Evolutionary conservation across 1,140 invertebrate species (phyloP).

Genomic region (Leptinotarsa undecemlineata): DNA sequence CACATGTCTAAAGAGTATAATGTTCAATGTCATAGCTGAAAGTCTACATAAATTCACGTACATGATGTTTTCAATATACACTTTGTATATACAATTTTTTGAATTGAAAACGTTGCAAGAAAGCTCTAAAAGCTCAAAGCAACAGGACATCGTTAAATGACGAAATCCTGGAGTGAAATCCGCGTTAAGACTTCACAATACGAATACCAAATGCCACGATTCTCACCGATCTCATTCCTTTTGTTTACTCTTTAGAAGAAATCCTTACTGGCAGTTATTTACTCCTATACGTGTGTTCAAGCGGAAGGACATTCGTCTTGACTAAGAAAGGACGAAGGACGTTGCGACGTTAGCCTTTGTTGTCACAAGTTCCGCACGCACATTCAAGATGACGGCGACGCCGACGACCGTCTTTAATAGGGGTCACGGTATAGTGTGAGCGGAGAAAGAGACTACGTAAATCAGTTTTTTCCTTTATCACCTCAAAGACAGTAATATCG

Average conservation of each 20-base stretch:
- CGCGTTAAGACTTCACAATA: background rate
- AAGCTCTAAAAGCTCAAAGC: background rate
- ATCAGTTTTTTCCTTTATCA: too few relatives aligned
- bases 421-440: background rate
- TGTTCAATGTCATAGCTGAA: too few relatives aligned
- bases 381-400: background rate
- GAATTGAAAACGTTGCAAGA: too few relatives aligned
- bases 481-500: too few relatives aligned
- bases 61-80: too few relatives aligned
- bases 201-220: constrained; percentile 2
- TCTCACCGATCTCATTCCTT: constrained; percentile 3
- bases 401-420: background rate
- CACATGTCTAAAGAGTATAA: too few relatives aligned
- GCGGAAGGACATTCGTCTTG: constrained; percentile 1
- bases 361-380: constrained; percentile 3
- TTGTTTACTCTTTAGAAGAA: constrained; percentile 3
- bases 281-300: background rate
- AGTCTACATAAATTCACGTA: too few relatives aligned
- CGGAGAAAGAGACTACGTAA: background rate
- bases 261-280: constrained; percentile 6
- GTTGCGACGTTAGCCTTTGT: constrained; percentile 5
- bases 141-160: background rate
- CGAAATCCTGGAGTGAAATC: too few relatives aligned
- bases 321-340: constrained; percentile 5
- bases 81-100: too few relatives aligned